phyloP scores from a whole-genome alignment of 2,113 vertebrate genomes.

The Aphelocoma coerulescens region DNA sequence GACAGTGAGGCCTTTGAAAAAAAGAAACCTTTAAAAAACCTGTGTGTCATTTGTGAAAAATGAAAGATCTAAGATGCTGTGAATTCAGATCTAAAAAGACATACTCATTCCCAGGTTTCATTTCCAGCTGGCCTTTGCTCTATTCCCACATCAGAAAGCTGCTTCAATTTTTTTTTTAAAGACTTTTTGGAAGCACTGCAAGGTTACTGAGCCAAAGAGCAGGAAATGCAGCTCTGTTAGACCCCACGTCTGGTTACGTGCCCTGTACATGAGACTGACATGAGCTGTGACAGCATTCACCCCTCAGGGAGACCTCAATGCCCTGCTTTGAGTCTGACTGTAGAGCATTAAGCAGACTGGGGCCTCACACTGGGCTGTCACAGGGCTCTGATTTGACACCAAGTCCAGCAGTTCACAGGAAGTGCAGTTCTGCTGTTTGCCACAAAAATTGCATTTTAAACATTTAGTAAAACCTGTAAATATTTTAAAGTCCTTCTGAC shows the following conservation, averaged over 20 bases:
- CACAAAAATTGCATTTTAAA: constrained; percentile 6
- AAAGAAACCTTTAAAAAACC: not conserved
- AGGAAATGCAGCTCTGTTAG: not conserved
- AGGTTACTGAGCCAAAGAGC: not conserved
- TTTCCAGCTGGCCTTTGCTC: not conserved
- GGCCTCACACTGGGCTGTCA: not conserved
- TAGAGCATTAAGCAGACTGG: not conserved
- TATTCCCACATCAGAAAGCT: not conserved
- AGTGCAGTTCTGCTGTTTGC: not conserved
- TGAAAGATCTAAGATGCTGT: not conserved
- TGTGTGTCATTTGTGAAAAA: not conserved
- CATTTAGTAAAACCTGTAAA: constrained; percentile 28
- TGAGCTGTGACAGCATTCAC: accelerated
- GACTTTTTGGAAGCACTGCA: not conserved
- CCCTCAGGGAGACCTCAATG: not conserved
- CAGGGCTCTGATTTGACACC: not conserved
- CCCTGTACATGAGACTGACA: not conserved
- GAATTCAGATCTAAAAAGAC: not conserved
- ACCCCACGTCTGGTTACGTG: not conserved
- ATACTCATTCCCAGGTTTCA: not conserved
- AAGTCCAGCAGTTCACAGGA: not conserved
- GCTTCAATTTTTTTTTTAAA: not conserved
- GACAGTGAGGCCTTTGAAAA: not conserved
- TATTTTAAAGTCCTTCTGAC: not conserved
- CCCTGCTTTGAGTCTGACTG: not conserved